Base-by-base conservation (phyloP, 2,888 invertebrate species). In the Nebria salina region DNA sequence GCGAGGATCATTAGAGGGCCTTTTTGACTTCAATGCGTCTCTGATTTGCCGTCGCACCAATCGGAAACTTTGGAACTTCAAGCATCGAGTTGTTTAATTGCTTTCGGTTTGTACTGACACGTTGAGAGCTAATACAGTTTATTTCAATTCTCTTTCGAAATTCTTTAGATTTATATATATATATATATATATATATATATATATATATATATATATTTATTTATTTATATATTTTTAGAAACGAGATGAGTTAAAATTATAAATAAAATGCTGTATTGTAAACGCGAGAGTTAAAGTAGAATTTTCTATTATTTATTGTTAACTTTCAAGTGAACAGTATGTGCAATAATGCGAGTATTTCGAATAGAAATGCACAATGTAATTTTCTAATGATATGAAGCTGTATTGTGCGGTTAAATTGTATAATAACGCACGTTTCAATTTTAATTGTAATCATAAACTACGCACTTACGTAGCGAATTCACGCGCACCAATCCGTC, bases 41-140 rank as follows among this genome's bases (percentile, higher is more conserved):
- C 83, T 86, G 86, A 86, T 86, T 86, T 86, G 85, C 85, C 84
- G 85, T 84, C 83, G 84, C 84, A 72, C 85, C 85, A 86, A 85
- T 85, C 85, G 85, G 84, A 84, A 84, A 86, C 84, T 85, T 85
- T 84, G 82, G 83, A 85, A 85, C 84, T 85, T 85, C 81, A 77
- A 41, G 77, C 75, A 77, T 76, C 82, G 76, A 82, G 76, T 81
- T 81, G 77, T 82, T 82, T 76, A 82, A 82, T 76, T 81, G 76
- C 76, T 72, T 72, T 81, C 70, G 75, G 72, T 76, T 81, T 81
- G 76, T 81, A 72, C 75, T 66, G 70, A 74, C 76, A 76, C 76
- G 81, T 76, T 76, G 75, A 81, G 76, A 76, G 66, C 82, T 83
- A 83, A 83, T 82, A 83, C 81, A 73, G 74, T 66, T 75, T 82